Evolutionary conservation across 2,888 invertebrate species (phyloP), one percentile per base, ranked within the genome.

Genomic region (Drosophila testacea): DNA sequence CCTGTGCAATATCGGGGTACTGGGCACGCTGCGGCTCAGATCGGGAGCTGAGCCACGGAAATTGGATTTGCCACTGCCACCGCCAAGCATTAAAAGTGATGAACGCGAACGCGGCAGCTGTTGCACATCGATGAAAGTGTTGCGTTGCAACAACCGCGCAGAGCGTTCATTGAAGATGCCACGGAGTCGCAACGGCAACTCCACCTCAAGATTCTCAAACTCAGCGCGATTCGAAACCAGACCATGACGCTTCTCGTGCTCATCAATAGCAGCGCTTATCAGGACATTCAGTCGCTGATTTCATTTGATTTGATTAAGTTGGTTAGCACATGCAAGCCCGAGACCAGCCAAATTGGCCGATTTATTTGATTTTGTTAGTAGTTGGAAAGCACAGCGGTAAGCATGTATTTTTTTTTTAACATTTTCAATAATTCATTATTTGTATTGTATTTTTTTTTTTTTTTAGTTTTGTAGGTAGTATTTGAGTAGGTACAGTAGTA

Each of bases 71-170:
- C 69, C 59, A 6, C 50, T 42, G 27, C 63, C 52, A 62, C 74
- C 75, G 41, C 77, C 78, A 39, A 93, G 73, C 67, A 94, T 93
- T 0, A 95, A 89, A 34, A 94, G 93, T 0, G 84, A 88, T 0
- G 94, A 95, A 13, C 94, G 92, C 0, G 95, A 94, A 0, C 94
- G 90, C 0, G 94, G 93, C 46, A 95, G 82, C 51, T 81, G 83
- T 50, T 76, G 75, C 4, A 93, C 93, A 9, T 94, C 94, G 7
- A 94, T 93, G 79, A 95, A 94, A 9, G 90, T 90, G 56, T 92
- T 91, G 50, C 91, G 90, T 4, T 90, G 83, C 73, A 92, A 61
- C 3, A 90, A 62, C 1, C 91, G 90, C 36, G 86, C 82, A 0
- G 85, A 60, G 9, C 78, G 75, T 9, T 90, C 91, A 57, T 78